Conservation (phyloP, 2,113 vertebrate species). For the Baryphthengus martii region DNA sequence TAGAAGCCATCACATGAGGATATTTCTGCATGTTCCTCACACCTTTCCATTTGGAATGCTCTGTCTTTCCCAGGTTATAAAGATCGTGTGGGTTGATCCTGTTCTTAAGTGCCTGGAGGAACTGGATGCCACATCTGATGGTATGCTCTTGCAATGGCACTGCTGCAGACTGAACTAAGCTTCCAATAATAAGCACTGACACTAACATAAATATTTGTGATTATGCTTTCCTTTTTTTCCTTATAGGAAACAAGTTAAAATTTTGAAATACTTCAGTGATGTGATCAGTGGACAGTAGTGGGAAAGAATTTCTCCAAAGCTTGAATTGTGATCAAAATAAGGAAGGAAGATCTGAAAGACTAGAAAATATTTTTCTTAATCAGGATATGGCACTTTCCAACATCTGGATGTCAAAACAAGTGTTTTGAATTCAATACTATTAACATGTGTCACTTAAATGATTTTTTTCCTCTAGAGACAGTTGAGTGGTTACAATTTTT, state of each 20-base stretch:
- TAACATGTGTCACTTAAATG: slow-evolving; percentile 69
- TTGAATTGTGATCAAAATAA: slow-evolving; percentile 69
- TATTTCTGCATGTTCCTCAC: neutral
- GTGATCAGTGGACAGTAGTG: slow-evolving; percentile 77
- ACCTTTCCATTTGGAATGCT: neutral
- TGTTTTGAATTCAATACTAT: slow-evolving; percentile 60
- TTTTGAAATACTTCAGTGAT: slow-evolving; percentile 75
- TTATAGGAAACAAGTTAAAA: slow-evolving; percentile 76
- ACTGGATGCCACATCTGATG: slow-evolving; percentile 16
- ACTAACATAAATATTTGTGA: slow-evolving; percentile 78
- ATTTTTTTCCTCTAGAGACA: slow-evolving; percentile 56
- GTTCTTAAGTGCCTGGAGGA: neutral
- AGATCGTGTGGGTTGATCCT: neutral
- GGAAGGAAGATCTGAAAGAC: slow-evolving; percentile 67
- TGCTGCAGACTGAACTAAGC: slow-evolving; percentile 49
- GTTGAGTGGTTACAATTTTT: slow-evolving; percentile 60
- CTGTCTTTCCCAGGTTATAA: neutral
- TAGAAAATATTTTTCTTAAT: slow-evolving; percentile 57
- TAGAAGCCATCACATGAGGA: neutral
- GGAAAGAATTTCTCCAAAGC: slow-evolving; percentile 74
- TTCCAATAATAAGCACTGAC: slow-evolving; percentile 76
- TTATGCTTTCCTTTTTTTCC: slow-evolving; percentile 71
- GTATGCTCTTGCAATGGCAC: slow-evolving; percentile 7
- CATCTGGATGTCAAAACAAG: slow-evolving; percentile 70
- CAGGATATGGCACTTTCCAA: slow-evolving; percentile 61